phyloP scores from a whole-genome alignment of 2,888 invertebrate species.

The Diarsia mendica region DNA sequence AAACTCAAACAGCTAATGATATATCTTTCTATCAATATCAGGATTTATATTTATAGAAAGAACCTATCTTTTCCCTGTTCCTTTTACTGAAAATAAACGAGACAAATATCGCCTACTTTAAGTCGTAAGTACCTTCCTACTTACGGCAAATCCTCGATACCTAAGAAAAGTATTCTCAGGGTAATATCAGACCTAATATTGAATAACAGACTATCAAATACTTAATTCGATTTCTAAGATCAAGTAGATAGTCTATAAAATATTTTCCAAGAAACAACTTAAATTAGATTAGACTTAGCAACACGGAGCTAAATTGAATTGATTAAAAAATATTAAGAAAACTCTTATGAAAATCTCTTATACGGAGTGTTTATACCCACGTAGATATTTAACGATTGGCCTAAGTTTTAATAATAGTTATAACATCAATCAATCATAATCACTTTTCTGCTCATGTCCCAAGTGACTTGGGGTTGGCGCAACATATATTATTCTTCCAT shows the following conservation, averaged over 20 bases:
- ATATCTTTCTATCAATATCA: too few relatives aligned
- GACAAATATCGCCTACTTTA: neutral
- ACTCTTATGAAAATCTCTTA: conserved; percentile 9
- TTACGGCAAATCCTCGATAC: neutral
- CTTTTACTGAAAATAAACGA: neutral
- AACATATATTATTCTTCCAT: too few relatives aligned
- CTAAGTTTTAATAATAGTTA: too few relatives aligned
- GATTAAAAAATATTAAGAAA: conserved; percentile 7
- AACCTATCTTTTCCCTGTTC: too few relatives aligned
- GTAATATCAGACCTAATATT: too few relatives aligned
- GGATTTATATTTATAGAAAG: too few relatives aligned
- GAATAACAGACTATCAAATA: neutral
- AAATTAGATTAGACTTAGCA: neutral
- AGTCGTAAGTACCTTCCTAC: neutral
- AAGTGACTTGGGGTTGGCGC: too few relatives aligned
- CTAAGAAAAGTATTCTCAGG: neutral
- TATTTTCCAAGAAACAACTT: conserved; percentile 2
- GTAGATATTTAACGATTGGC: too few relatives aligned
- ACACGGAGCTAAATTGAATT: neutral
- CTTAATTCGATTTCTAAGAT: neutral
- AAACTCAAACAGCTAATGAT: too few relatives aligned
- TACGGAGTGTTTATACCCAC: neutral
- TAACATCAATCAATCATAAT: too few relatives aligned
- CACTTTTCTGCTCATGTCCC: too few relatives aligned
- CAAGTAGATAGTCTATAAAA: neutral